Evolutionary conservation across 1,140 invertebrate genomes (phyloP), one percentile per base, ranked within the genome.

Genomic region (Calephelis virginiensis): DNA sequence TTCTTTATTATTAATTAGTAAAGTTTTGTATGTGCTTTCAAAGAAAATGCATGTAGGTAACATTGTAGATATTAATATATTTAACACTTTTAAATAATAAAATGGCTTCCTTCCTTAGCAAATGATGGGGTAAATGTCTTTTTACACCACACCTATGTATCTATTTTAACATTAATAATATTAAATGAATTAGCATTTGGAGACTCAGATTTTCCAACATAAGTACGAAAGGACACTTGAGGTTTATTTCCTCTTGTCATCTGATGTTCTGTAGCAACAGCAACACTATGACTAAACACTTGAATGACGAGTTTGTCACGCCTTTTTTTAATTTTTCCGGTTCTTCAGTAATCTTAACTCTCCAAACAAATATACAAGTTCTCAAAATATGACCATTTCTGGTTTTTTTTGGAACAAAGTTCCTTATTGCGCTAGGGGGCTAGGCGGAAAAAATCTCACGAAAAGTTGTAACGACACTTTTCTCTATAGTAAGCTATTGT

Each of bases 11-110:
- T 70, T 43, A 63, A 77, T 38, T 11, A 77, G 17, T 40, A 73
- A 45, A 4, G 73, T 50, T 70, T 78, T 72, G 63, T 64, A 73
- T 14, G 76, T 68, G 4, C 68, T 66, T 68, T 78, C 76, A 74
- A 78, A 76, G n/a, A 49, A 7, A 17, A 77, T 43, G 2, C 70
- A 71, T 49, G 74, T 67, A 47, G 60, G 59, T 62, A 43, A 47
- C 50, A 45, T 3, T 28, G 37, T 28, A 3, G 28, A 10, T n/a
- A 12, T 61, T 61, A 38, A 43, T 11, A 67, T 56, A 56, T 37
- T 13, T 68, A 11, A 66, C 28, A 59, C 68, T 69, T 71, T 67
- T 67, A 67, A 48, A 28, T 28, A 71, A 45, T 61, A 53, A 40
- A 61, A 61, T 69, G 13, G 63, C n/a, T 12, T 68, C 9, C 7